Evolutionary conservation across 1,140 invertebrate species (phyloP).

Genomic region (Planococcus citri): DNA sequence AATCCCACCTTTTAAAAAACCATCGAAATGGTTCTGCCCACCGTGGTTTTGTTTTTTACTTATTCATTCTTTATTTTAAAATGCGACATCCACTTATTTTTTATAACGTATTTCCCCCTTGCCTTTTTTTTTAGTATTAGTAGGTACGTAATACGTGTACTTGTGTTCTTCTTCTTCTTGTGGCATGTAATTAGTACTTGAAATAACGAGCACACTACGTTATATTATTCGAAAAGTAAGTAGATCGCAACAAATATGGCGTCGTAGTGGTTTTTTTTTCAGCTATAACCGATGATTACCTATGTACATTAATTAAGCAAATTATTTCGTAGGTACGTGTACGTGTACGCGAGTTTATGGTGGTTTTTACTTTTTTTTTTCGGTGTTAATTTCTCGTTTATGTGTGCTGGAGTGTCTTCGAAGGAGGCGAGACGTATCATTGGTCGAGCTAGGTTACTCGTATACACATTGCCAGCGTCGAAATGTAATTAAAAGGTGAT

Average conservation of each 20-base stretch:
- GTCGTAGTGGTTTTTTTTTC: too few relatives aligned
- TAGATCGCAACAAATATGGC: conserved; percentile 6
- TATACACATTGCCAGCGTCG: too few relatives aligned
- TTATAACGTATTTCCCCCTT: conserved; percentile 5
- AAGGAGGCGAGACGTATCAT: too few relatives aligned
- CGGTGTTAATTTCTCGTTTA: too few relatives aligned
- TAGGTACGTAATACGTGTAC: not conserved
- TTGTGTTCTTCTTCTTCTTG: not conserved
- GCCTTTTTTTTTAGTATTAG: too few relatives aligned
- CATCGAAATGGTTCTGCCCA: conserved; percentile 4
- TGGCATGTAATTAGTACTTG: not conserved
- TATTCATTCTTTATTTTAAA: conserved; percentile 2
- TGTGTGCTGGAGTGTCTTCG: too few relatives aligned
- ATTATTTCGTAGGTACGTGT: not conserved
- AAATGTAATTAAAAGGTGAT: not conserved
- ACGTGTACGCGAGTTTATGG: too few relatives aligned
- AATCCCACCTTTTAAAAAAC: not conserved
- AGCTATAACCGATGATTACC: not conserved
- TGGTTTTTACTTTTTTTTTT: too few relatives aligned
- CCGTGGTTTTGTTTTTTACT: too few relatives aligned
- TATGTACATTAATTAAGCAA: not conserved
- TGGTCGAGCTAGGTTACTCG: too few relatives aligned
- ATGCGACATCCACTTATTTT: conserved; percentile 12
- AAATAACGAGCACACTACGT: not conserved
- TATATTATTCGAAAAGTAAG: not conserved